These are phyloP conservation scores for Orius laevigatus DNA, from an alignment of 1,140 invertebrate species.

Conservation along the genomic window DNA sequence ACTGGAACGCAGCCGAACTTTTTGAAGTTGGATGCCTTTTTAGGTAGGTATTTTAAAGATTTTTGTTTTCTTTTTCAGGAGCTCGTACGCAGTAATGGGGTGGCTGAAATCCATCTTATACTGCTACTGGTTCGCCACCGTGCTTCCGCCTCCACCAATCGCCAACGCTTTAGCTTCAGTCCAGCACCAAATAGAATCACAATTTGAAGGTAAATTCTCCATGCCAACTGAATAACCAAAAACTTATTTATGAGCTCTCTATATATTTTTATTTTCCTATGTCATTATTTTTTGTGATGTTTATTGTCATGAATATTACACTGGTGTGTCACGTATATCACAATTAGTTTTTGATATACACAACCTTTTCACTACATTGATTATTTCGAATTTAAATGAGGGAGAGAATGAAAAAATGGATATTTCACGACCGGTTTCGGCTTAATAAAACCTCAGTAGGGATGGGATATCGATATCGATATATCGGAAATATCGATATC, in stretches of 20 bases:
- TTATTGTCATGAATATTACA: neutral
- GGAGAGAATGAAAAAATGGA: too few relatives aligned
- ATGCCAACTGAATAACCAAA: too few relatives aligned
- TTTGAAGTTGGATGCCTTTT: neutral
- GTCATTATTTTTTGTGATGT: neutral
- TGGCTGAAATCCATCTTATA: slow-evolving; percentile 7
- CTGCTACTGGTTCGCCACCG: slow-evolving; percentile 12
- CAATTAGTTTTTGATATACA: too few relatives aligned
- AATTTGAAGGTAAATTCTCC: slow-evolving; percentile 1
- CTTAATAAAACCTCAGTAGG: too few relatives aligned
- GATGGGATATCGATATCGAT: too few relatives aligned
- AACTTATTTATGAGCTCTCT: too few relatives aligned
- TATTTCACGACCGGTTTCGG: too few relatives aligned
- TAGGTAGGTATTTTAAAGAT: neutral
- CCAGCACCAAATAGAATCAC: neutral
- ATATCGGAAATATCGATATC: too few relatives aligned
- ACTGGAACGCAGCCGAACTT: neutral
- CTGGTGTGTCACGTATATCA: neutral
- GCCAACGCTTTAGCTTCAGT: slow-evolving; percentile 1
- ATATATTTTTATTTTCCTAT: neutral
- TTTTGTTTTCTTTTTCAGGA: slow-evolving; percentile 3
- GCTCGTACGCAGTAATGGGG: slow-evolving; percentile 5
- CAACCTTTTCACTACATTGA: too few relatives aligned
- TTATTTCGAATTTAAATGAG: too few relatives aligned
- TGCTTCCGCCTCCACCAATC: slow-evolving; percentile 4